These are phyloP conservation scores for Microcebus jonahi DNA, from an alignment of 2,113 vertebrate genomes.

Conservation along the genomic window DNA sequence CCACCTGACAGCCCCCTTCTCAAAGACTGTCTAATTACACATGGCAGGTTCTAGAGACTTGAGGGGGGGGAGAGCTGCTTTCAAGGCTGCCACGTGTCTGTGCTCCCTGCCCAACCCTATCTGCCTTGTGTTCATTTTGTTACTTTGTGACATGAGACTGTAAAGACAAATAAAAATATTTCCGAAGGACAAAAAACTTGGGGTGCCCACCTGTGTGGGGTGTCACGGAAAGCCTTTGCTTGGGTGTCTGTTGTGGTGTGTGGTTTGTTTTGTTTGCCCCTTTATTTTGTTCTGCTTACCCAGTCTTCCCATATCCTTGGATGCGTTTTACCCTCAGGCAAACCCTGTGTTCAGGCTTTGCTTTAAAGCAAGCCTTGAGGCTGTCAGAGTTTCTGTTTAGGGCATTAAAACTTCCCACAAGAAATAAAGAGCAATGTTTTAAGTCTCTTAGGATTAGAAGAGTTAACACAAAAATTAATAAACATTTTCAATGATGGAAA, in stretches of 20 bases:
- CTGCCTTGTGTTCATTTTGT: conserved; percentile 84
- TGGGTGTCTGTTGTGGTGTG: conserved; percentile 85
- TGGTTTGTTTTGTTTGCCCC: conserved; percentile 75
- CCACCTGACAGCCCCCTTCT: conserved; percentile 70
- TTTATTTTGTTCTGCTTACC: conserved; percentile 81
- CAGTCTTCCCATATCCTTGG: conserved; percentile 68
- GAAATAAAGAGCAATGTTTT: conserved; percentile 83
- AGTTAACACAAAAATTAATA: conserved; percentile 87
- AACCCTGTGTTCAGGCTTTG: conserved; percentile 78
- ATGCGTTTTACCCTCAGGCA: conserved; percentile 47
- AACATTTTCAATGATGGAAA: conserved; percentile 86
- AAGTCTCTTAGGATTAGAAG: conserved; percentile 82
- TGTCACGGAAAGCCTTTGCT: conserved; percentile 75
- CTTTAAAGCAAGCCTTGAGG: conserved; percentile 81
- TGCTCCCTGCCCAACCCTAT: conserved; percentile 75
- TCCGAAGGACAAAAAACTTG: conserved; percentile 68
- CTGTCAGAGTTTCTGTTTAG: conserved; percentile 75
- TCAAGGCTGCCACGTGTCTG: conserved; percentile 80
- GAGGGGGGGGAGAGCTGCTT: conserved; percentile 74
- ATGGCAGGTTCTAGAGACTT: conserved; percentile 81
- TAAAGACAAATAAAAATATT: conserved; percentile 84
- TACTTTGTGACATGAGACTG: conserved; percentile 79
- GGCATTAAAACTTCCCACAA: conserved; percentile 74
- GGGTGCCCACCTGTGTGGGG: conserved; percentile 41
- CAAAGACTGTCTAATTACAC: conserved; percentile 78